Conservation (phyloP, 2,888 invertebrate genomes). For the Elgonia sp. region DNA sequence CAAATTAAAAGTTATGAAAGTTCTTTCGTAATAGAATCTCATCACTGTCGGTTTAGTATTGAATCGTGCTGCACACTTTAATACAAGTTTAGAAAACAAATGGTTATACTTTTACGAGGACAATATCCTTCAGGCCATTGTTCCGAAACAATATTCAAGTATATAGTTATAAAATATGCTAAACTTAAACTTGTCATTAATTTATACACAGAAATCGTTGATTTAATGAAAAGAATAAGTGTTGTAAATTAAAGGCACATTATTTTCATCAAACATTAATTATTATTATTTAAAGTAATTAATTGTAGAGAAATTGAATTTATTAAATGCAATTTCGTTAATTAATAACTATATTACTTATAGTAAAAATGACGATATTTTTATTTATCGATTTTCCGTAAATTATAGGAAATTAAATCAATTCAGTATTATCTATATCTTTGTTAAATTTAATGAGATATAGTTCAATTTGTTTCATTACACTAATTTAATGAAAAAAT, state of each 20-base stretch:
- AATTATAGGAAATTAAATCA: too few species aligned
- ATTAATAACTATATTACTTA: too few species aligned
- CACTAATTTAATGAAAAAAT: too few species aligned
- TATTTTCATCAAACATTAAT: background rate
- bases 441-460: too few species aligned
- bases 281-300: conserved; percentile 4
- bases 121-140: conserved; percentile 85
- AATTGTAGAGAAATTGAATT: too few species aligned
- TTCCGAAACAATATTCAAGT: conserved; percentile 84
- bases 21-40: conserved; percentile 64
- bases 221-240: conserved; percentile 5
- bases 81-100: conserved; percentile 84
- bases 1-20: conserved; percentile 57
- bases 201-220: background rate
- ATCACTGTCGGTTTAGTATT: conserved; percentile 63
- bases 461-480: too few species aligned
- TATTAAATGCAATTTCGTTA: too few species aligned
- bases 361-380: too few species aligned
- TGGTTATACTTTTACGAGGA: conserved; percentile 86
- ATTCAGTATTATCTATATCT: too few species aligned
- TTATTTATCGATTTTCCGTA: too few species aligned
- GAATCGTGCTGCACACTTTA: conserved; percentile 71
- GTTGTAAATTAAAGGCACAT: background rate
- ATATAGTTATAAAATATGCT: conserved; percentile 37
- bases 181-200: conserved; percentile 9